These are phyloP conservation scores for Genyomyrus donnyi DNA, from an alignment of 2,113 vertebrate genomes.

Conservation along the genomic window DNA sequence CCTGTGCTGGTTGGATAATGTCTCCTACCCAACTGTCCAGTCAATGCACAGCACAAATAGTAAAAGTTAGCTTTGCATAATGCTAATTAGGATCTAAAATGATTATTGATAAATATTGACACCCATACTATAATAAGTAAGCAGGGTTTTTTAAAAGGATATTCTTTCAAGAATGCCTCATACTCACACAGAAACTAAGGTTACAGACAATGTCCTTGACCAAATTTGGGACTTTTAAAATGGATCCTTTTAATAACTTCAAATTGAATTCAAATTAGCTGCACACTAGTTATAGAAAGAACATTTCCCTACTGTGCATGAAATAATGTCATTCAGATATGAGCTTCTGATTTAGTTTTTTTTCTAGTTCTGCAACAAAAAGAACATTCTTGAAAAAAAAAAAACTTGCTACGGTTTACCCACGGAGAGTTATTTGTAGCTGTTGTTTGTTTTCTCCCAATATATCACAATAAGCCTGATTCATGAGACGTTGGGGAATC, in stretches of 20 bases:
- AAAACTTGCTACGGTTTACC: not conserved
- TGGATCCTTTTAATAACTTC: constrained; percentile 37
- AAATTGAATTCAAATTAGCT: constrained; percentile 33
- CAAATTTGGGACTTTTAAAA: constrained; percentile 32
- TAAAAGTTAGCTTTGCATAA: not conserved
- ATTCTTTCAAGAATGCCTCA: not conserved
- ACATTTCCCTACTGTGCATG: constrained; percentile 39
- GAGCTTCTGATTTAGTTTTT: not conserved
- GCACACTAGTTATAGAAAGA: constrained; percentile 31
- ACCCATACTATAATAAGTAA: not conserved
- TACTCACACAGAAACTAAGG: constrained; percentile 29
- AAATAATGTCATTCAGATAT: constrained; percentile 37
- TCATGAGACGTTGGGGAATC: not conserved
- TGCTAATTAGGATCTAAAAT: not conserved
- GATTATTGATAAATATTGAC: not conserved
- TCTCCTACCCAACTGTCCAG: not conserved
- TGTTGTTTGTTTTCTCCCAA: not conserved
- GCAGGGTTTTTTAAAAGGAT: not conserved
- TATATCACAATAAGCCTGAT: too few species aligned
- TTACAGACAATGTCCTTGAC: constrained; percentile 41
- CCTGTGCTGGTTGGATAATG: not conserved
- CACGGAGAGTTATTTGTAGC: not conserved
- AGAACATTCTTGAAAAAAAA: constrained; percentile 3
- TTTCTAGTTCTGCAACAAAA: constrained; percentile 15
- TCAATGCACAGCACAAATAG: not conserved